phyloP scores from a whole-genome alignment of 2,113 vertebrate genomes.

The Accipiter cooperii region DNA sequence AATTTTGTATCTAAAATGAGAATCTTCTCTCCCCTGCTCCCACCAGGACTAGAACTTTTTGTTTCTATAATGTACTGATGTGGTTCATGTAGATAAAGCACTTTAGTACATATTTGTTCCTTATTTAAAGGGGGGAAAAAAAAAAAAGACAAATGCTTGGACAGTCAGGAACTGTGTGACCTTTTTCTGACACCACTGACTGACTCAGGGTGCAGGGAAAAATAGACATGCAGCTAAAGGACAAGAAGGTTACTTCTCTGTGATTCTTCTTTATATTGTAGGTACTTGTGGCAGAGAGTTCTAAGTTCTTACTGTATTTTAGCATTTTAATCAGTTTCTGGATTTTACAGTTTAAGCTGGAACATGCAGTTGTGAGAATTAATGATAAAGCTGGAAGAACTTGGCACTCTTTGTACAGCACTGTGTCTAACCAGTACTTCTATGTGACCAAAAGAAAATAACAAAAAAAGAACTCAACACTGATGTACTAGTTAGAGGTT shows the following conservation, averaged over 20 bases:
- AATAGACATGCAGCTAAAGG: constrained; percentile 49
- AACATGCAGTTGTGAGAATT: constrained; percentile 5
- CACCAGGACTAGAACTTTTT: constrained; percentile 67
- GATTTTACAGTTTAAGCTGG: constrained; percentile 41
- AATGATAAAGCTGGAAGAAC: constrained; percentile 57
- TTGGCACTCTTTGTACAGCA: constrained; percentile 57
- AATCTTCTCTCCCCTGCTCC: constrained; percentile 56
- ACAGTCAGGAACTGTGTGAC: constrained; percentile 67
- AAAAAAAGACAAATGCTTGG: constrained; percentile 55
- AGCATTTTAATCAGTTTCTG: constrained; percentile 36
- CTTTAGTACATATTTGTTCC: constrained; percentile 83
- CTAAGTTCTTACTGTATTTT: not conserved
- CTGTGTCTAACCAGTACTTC: constrained; percentile 59
- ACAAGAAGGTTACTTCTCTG: constrained; percentile 46
- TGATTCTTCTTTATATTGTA: constrained; percentile 23
- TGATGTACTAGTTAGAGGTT: constrained; percentile 10
- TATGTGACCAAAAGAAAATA: constrained; percentile 66
- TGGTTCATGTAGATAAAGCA: constrained; percentile 79
- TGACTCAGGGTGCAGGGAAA: constrained; percentile 59
- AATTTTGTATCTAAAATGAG: constrained; percentile 74
- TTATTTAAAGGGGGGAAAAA: constrained; percentile 63
- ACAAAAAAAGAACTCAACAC: constrained; percentile 19
- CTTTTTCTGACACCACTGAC: constrained; percentile 63
- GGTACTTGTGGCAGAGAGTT: constrained; percentile 47
- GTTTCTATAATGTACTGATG: constrained; percentile 79